These are phyloP conservation scores for Acholoe squamosa DNA, from an alignment of 2,888 invertebrate species.

Conservation along the genomic window DNA sequence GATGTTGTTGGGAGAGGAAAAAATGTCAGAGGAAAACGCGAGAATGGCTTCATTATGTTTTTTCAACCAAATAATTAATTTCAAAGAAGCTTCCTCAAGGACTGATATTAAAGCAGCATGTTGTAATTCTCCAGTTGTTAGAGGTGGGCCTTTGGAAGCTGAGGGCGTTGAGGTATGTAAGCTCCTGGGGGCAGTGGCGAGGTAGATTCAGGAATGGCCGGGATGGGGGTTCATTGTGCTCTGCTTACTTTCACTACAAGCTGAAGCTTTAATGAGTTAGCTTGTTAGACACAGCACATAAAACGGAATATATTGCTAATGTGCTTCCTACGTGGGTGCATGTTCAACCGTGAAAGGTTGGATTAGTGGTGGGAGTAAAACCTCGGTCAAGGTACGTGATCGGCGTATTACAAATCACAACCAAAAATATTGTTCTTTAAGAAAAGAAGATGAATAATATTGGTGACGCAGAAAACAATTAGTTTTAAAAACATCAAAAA, in stretches of 20 bases:
- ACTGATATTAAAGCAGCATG: background rate
- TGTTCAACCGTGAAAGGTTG: no score
- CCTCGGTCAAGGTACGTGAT: no score
- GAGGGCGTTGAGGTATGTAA: background rate
- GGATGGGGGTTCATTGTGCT: background rate
- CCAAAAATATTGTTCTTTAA: no score
- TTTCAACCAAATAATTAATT: background rate
- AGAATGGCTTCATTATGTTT: background rate
- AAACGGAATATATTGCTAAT: background rate
- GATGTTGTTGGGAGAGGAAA: background rate
- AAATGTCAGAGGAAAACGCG: background rate
- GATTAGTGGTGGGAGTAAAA: no score
- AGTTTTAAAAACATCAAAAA: no score
- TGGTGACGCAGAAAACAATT: no score
- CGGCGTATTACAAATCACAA: no score
- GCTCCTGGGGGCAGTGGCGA: no score
- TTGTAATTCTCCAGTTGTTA: background rate
- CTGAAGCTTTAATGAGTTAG: constrained; percentile 6
- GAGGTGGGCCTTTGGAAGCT: background rate
- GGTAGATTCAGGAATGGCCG: no score
- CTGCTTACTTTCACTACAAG: background rate
- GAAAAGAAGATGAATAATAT: no score
- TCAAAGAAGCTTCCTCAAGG: background rate
- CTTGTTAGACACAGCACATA: background rate
- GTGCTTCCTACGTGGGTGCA: background rate